These are phyloP conservation scores for Drosophila trapezifrons DNA, from an alignment of 1,140 invertebrate species.

Conservation along the genomic window DNA sequence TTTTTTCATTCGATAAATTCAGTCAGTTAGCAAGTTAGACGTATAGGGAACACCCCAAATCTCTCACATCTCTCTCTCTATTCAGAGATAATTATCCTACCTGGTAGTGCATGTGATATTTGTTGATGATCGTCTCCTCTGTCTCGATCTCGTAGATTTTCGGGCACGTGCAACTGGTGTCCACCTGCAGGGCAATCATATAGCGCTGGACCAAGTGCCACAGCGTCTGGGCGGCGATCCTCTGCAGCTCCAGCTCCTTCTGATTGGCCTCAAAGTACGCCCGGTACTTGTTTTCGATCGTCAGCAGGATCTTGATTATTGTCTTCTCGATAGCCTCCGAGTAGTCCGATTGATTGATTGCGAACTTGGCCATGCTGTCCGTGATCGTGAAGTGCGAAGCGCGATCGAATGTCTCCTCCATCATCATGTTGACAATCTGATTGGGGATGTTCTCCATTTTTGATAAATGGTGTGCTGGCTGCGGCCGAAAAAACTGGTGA, in stretches of 20 bases:
- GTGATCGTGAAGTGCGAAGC: conserved; percentile 2
- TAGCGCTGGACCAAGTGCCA: conserved; percentile 40
- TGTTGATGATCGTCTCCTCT: conserved; percentile 52
- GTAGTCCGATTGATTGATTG: neutral
- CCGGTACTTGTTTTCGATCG: conserved; percentile 42
- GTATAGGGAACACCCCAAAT: too few relatives aligned
- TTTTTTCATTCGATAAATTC: too few relatives aligned
- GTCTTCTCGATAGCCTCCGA: neutral
- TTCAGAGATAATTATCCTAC: neutral
- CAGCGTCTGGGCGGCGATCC: conserved; percentile 50
- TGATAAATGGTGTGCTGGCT: neutral
- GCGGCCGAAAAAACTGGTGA: neutral
- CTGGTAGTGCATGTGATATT: conserved; percentile 61
- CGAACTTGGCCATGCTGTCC: conserved; percentile 8
- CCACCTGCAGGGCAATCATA: conserved; percentile 21
- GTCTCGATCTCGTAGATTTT: conserved; percentile 35
- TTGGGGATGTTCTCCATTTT: neutral
- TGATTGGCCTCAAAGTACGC: conserved; percentile 27
- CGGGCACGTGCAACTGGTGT: conserved; percentile 39
- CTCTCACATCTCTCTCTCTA: too few relatives aligned
- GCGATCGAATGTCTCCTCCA: neutral
- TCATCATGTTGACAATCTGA: conserved; percentile 5
- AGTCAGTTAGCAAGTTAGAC: too few relatives aligned
- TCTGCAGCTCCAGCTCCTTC: conserved; percentile 50
- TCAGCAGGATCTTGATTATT: conserved; percentile 30